Evolutionary conservation across 2,113 vertebrate genomes (phyloP).

Genomic region (Ellobius talpinus): DNA sequence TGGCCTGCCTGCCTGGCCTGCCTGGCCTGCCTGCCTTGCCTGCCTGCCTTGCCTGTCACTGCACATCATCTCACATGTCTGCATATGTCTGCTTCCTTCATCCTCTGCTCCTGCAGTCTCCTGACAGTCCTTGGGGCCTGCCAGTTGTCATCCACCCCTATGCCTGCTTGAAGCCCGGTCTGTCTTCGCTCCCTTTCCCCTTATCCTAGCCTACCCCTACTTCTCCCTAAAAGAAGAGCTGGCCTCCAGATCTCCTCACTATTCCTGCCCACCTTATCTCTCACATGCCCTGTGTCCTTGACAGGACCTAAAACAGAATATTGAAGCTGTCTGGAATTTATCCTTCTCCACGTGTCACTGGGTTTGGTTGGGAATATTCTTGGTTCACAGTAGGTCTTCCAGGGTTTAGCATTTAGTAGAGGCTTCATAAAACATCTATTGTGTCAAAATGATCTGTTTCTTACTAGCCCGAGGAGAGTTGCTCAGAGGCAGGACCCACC

Average conservation of each 20-base stretch:
- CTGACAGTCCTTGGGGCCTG: too few species aligned
- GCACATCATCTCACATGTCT: neutral
- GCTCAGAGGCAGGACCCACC: neutral
- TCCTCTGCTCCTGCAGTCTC: neutral
- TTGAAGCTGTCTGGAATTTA: neutral
- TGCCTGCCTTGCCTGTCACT: neutral
- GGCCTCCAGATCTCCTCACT: neutral
- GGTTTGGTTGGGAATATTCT: neutral
- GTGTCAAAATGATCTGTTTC: neutral
- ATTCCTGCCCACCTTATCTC: too few species aligned
- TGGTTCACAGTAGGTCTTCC: neutral
- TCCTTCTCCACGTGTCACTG: neutral
- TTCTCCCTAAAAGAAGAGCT: neutral
- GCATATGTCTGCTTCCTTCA: neutral
- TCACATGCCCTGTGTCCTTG: neutral
- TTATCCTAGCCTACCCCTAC: neutral
- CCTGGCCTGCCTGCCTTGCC: too few species aligned
- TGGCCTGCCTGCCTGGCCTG: too few species aligned
- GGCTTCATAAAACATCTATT: neutral
- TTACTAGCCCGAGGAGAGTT: neutral
- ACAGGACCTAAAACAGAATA: neutral
- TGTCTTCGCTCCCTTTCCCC: rapidly evolving
- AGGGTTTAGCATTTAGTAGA: neutral
- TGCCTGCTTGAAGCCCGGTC: neutral
- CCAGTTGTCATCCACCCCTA: neutral